A percentile compares a stretch with the other conserved stretches of the same genome.
Conservation (phyloP, 2,113 vertebrate genomes). For the Chinchilla lanigera region DNA sequence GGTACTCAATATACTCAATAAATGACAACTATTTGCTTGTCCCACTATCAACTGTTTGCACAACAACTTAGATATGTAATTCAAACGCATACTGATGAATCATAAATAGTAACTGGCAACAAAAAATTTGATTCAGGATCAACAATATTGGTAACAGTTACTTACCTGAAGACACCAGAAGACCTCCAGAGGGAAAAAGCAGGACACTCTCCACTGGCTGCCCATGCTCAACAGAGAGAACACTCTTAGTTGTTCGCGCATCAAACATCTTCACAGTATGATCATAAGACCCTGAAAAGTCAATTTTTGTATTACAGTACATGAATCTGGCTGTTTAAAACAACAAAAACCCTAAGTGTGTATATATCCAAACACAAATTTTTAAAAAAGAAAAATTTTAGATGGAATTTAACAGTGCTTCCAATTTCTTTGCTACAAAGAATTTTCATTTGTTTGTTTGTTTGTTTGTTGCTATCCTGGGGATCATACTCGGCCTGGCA, state of each 20-base stretch:
- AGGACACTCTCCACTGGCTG: slow-evolving; percentile 98
- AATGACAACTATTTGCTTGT: not conserved
- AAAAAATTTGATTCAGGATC: not conserved
- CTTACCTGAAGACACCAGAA: slow-evolving; percentile 96
- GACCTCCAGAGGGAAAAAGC: slow-evolving; percentile 96
- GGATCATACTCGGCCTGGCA: not conserved
- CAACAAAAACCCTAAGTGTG: not conserved
- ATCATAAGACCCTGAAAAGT: slow-evolving; percentile 94
- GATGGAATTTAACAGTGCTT: not conserved
- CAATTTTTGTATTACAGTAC: not conserved
- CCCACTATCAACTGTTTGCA: not conserved
- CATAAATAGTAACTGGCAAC: slow-evolving; percentile 5
- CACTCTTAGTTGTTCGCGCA: slow-evolving; percentile 90
- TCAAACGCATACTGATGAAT: not conserved
- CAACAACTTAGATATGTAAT: not conserved
- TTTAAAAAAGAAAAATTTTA: slow-evolving; percentile 16
- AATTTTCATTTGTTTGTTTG: not conserved
- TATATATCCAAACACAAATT: not conserved
- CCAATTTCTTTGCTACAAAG: not conserved
- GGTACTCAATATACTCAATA: not conserved
- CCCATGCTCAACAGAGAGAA: slow-evolving; percentile 95
- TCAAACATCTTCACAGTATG: slow-evolving; percentile 97
- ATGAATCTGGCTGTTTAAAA: slow-evolving; percentile 39
- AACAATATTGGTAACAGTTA: not conserved
- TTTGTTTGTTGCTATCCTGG: not conserved